These are phyloP conservation scores for Omphaloscelis lunosa DNA, from an alignment of 2,888 invertebrate species.

Conservation along the genomic window DNA sequence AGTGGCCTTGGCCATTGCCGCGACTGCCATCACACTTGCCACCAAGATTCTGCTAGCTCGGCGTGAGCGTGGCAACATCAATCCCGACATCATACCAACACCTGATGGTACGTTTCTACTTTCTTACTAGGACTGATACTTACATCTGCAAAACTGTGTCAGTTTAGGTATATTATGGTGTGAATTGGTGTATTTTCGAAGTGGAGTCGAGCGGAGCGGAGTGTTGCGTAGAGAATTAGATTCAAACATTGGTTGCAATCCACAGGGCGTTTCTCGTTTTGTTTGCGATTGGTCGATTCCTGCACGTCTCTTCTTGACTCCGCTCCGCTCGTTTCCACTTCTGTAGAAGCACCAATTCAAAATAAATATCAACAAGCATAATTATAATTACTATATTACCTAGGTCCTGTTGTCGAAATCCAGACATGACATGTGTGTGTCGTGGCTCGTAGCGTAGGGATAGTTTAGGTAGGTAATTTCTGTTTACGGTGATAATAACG, in stretches of 20 bases:
- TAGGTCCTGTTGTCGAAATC: no score
- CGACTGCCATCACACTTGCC: slow-evolving; percentile 53
- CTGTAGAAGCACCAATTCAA: background rate
- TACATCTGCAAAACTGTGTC: background rate
- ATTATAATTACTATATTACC: no score
- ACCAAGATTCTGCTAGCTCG: slow-evolving; percentile 59
- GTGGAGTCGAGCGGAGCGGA: background rate
- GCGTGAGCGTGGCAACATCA: background rate
- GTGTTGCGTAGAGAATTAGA: no score
- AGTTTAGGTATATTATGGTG: background rate
- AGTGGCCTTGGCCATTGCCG: slow-evolving; percentile 51
- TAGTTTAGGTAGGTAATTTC: no score
- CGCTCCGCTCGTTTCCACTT: background rate
- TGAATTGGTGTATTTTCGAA: background rate
- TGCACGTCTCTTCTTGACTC: no score
- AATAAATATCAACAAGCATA: no score
- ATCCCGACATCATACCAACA: background rate
- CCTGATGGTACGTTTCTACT: slow-evolving; percentile 30
- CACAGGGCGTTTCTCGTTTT: background rate
- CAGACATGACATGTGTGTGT: no score
- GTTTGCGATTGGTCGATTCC: no score
- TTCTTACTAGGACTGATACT: background rate
- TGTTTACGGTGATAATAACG: no score
- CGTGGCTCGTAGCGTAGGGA: no score
- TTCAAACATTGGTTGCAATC: background rate